Evolutionary conservation across 30 jellyfish, hydroid and myxozoan species (phyloP).

Genomic region (Haliclystus octoradiatus): DNA sequence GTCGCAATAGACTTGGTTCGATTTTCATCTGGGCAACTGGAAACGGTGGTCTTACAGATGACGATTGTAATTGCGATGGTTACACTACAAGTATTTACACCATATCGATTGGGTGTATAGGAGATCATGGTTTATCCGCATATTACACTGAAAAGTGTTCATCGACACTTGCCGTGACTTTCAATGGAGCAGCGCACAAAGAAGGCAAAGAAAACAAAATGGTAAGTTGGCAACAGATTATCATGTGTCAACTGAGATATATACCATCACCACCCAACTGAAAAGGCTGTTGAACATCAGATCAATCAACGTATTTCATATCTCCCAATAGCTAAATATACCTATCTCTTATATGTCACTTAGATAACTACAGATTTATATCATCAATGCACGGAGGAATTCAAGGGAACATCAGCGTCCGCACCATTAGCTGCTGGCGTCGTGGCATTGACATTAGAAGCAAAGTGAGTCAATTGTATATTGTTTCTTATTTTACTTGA

Average conservation of each 20-base stretch:
- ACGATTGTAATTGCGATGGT: slow-evolving; percentile 99
- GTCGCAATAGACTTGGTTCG: slow-evolving; percentile 87
- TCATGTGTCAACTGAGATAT: too few relatives aligned
- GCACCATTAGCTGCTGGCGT: slow-evolving; percentile 99
- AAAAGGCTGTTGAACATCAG: too few relatives aligned
- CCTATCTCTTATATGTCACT: too few relatives aligned
- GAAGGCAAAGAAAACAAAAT: slow-evolving; percentile 95
- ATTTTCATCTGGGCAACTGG: slow-evolving; percentile 99
- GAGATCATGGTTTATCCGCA: slow-evolving; percentile 98
- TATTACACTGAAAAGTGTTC: slow-evolving; percentile 97
- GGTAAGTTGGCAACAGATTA: slow-evolving; percentile 55
- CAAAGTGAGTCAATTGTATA: slow-evolving; percentile 97
- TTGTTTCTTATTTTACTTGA: too few relatives aligned
- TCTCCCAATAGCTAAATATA: too few relatives aligned
- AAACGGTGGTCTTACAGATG: slow-evolving; percentile 98
- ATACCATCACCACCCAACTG: too few relatives aligned
- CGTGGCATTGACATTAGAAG: slow-evolving; percentile 84
- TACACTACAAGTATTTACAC: slow-evolving; percentile 96
- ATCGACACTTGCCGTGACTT: slow-evolving; percentile 98
- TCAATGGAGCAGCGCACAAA: slow-evolving; percentile 98
- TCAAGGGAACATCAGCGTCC: slow-evolving; percentile 98
- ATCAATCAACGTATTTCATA: too few relatives aligned
- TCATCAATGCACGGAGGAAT: slow-evolving; percentile 96
- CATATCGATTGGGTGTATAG: slow-evolving; percentile 96
- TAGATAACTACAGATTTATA: slow-evolving; percentile 96